Conservation (phyloP, 30 jellyfish, hydroid and myxozoan species). For the Catostylus mosaicus region DNA sequence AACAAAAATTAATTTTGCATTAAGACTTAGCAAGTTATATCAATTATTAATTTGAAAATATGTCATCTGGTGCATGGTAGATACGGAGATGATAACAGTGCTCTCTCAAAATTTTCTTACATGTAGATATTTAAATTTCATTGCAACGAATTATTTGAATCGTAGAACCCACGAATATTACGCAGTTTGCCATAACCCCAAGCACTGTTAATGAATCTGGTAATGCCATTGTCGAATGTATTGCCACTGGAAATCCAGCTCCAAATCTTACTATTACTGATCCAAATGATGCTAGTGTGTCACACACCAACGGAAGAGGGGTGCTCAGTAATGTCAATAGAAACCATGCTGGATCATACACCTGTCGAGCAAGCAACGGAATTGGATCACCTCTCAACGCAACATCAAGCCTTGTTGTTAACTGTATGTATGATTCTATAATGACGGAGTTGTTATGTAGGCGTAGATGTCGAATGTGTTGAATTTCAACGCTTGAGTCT, state of each 20-base stretch:
- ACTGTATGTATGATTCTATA: conserved; percentile 9
- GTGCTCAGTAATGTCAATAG: neutral
- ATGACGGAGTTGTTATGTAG: too few relatives aligned
- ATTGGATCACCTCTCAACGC: neutral
- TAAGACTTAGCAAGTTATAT: too few relatives aligned
- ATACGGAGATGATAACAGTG: too few relatives aligned
- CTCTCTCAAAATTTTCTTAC: too few relatives aligned
- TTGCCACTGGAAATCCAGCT: conserved; percentile 31
- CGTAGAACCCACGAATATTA: neutral
- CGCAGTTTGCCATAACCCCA: neutral
- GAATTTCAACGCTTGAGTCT: too few relatives aligned
- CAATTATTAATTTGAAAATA: too few relatives aligned
- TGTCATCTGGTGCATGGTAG: too few relatives aligned
- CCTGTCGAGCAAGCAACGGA: conserved; percentile 29
- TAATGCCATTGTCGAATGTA: conserved; percentile 15
- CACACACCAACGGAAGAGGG: neutral
- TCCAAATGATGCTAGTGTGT: neutral
- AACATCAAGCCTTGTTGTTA: neutral
- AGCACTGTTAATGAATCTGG: conserved; percentile 33
- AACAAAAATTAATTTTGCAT: too few relatives aligned
- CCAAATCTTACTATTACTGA: conserved; percentile 10
- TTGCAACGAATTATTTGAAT: too few relatives aligned
- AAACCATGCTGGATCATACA: conserved; percentile 39
- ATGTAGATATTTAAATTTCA: too few relatives aligned
- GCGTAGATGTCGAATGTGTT: too few relatives aligned